Base-by-base conservation (phyloP, 1,140 invertebrate genomes). In the Octopus bimaculoides region DNA sequence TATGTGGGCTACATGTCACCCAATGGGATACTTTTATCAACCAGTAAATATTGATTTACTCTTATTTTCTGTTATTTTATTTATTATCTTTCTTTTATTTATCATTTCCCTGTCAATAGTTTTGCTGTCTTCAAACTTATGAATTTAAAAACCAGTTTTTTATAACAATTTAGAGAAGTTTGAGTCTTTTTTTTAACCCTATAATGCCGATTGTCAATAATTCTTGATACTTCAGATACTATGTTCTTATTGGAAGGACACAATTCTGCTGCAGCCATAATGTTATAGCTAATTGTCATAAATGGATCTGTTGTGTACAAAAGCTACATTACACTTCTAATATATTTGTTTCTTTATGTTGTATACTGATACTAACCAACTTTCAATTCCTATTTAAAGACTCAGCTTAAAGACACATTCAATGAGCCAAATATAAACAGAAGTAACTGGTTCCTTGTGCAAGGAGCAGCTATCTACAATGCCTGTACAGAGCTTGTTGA, bases 361-460 rank as follows among this genome's bases (percentile, higher is more conserved):
- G 26, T 41, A 41, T 41, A 41, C 26, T 41, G 26, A 41, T 41
- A 3, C 26, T 41, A 41, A 3, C 26, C 26, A 41, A 41, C 52
- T 66, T 77, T 80, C 80, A 80, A 78, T 82, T 83, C 77, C 81
- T 82, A 73, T 77, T 83, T 81, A 54, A 79, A 90, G 89, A 85
- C 83, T 20, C 86, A 86, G 77, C 84, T 90, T 41, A 88, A 89
- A 75, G 90, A 90, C 79, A 88, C 85, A 7, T 91, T 91, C 86
- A 84, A 84, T 55, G 55, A 79, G 54, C 53, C 77, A 52, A 76
- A 55, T 7, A 78, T 88, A 61, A 86, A 89, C 80, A 81, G 78
- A 20, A 81, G 81, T 12, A 87, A 88, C 52, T 91, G 89, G 88
- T 81, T 78, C 4, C 82, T 89, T 80, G 87, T 88, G 7, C 87